Conservation (phyloP, 2,888 invertebrate species). For the Campoplex capitator region DNA sequence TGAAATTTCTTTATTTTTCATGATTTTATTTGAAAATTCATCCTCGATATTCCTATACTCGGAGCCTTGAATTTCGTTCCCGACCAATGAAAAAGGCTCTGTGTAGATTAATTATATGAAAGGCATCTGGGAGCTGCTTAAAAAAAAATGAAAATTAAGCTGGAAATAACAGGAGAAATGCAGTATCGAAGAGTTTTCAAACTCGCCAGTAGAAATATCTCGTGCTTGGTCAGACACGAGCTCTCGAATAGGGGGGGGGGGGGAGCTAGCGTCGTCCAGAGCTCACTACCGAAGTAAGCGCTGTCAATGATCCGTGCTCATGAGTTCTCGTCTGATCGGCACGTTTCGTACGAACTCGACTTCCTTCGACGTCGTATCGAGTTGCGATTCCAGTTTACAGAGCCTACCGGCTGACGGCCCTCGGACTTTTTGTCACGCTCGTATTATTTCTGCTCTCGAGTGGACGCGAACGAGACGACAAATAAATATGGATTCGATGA, state of each 20-base stretch:
- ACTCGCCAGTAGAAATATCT: constrained; percentile 29
- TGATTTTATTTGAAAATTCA: background rate
- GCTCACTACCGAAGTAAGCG: background rate
- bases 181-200: background rate
- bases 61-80: background rate
- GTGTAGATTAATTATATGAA: background rate
- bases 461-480: background rate
- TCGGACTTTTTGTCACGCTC: background rate
- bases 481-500: background rate
- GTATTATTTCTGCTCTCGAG: background rate
- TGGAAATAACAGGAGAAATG: background rate
- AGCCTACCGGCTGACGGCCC: constrained; percentile 15
- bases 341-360: constrained; percentile 35
- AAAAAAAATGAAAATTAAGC: constrained; percentile 56
- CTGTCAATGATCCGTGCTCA: background rate
- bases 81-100: background rate
- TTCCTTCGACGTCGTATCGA: background rate
- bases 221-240: constrained; percentile 41
- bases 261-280: background rate
- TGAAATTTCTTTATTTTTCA: background rate
- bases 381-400: background rate
- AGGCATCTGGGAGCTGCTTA: background rate
- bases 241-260: background rate
- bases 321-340: constrained; percentile 23
- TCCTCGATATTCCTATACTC: background rate